phyloP scores from a whole-genome alignment of 1,140 invertebrate genomes.

The Pogonus chalceus region DNA sequence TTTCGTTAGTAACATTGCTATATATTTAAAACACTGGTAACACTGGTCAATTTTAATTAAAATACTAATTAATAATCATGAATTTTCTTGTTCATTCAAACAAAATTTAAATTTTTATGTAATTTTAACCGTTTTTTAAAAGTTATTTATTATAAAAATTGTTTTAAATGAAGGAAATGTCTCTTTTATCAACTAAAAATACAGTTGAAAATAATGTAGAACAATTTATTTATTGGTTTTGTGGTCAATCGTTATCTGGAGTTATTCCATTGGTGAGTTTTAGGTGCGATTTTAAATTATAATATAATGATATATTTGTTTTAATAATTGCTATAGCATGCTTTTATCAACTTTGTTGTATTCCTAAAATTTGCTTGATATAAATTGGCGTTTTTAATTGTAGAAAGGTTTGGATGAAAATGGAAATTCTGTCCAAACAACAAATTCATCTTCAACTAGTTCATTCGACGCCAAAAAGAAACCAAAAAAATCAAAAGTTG shows the following conservation, averaged over 20 bases:
- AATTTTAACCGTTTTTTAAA: not conserved
- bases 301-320: not conserved
- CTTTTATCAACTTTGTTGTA: not conserved
- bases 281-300: not conserved
- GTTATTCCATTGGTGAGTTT: not conserved
- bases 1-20: slow-evolving; percentile 22
- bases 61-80: not conserved
- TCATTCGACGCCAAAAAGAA: slow-evolving; percentile 20
- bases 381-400: slow-evolving; percentile 1
- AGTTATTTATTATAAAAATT: not conserved
- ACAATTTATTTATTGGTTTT: not conserved
- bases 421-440: slow-evolving; percentile 34
- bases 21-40: not conserved
- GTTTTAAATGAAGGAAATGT: not conserved
- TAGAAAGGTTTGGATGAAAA: slow-evolving; percentile 42
- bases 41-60: not conserved
- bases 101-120: not conserved
- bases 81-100: not conserved
- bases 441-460: slow-evolving; percentile 8
- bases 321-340: not conserved
- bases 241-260: not conserved
- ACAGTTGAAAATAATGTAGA: not conserved
- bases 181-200: not conserved
- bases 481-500: slow-evolving; percentile 25
- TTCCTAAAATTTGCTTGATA: not conserved